Base-by-base conservation (phyloP, 1,140 invertebrate genomes). In the Lepidotrigona ventralis region DNA sequence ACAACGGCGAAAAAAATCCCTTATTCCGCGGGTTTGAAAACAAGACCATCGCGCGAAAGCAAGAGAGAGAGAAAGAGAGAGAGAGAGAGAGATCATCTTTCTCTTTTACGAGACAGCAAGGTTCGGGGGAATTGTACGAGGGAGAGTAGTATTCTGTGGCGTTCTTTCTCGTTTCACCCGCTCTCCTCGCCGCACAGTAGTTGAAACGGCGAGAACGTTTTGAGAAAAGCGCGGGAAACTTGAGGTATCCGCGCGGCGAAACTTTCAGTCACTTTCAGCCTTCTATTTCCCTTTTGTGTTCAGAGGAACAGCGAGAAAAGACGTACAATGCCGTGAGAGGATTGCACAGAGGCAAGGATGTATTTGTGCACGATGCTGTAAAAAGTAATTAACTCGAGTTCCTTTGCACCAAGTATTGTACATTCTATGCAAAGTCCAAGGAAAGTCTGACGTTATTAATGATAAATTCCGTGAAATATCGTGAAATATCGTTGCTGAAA, bases 21-120 rank as follows among this genome's bases (percentile, higher is more conserved):
- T 71, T 33, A 56, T 83, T 70, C 74, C 29, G 14, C 1, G 12
- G 29, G 39, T 15, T 39, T 78, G 54, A 33, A 71, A 39, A 54
- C 76, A 68, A 78, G 46, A 23, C 19, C 54, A 51, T 60, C 71
- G 19, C 71, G 19, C 66, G n/a, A 83, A 70, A 58, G 54, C 66
- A 23, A 53, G 26, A 66, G 54, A 21, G 60, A 75, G 54, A 21
- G 71, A 75, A 2, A 33, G 2, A 33, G 26, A 53, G 26, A 66
- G 33, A 33, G 33, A 33, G 2, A 33, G 33, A 33, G 54, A 21
- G 71, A 75, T 78, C 66, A 33, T 78, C 76, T 63, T 54, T 70
- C 54, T 60, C 68, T 70, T 58, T 56, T 17, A n/a, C 6, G 15
- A 26, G n/a, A 19, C 69, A 46, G 14, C n/a, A 19, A 11, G 66